Evolutionary conservation across 2,888 invertebrate species (phyloP), one percentile per base, ranked within the genome.

Genomic region (Azorinus chamasolen): DNA sequence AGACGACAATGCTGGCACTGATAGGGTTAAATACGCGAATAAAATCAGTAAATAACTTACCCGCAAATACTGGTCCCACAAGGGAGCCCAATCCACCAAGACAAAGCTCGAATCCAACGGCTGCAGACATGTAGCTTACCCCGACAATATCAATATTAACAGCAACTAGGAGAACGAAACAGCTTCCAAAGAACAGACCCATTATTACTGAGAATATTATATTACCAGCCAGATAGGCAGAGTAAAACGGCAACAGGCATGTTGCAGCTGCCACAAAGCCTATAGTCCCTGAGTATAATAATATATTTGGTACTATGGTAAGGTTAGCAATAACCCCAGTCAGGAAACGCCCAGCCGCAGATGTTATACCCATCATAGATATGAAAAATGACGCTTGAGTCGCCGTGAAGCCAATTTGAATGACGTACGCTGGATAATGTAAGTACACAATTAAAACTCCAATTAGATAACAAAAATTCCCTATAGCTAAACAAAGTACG

Each of bases 41-140:
- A n/a, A n/a, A n/a, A n/a, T 32, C 22, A 18, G 20, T 12, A 16
- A 32, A 32, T 18, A n/a, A 43, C 41, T 41, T 46, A 79, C 79
- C 79, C 64, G 72, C 75, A 43, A 75, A 48, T 5, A 79, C 64
- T 46, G 79, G 79, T 32, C 79, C 79, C 0, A 71, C 22, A 2
- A 76, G 24, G 14, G 75, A 61, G 0, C 79, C 79, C 14, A 79
- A 18, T 5, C 75, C 79, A n/a, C 61, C 71, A 45, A 72, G 75
- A 61, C 72, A 71, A 22, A 79, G 71, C 39, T 72, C 51, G 5
- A 79, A 14, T 10, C 79, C 79, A 20, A 69, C 68, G 0, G 79
- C 75, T 1, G 79, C 65, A 3, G 79, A 43, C 27, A 79, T 72
- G 41, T 75, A 72, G 12, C 76, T 61, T 0, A 79, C 54, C 5